Percentiles rank a stretch among this genome's conserved stretches.
These are phyloP conservation scores for Trichacis sp. DNA, from an alignment of 2,888 invertebrate species.

Conservation along the genomic window DNA sequence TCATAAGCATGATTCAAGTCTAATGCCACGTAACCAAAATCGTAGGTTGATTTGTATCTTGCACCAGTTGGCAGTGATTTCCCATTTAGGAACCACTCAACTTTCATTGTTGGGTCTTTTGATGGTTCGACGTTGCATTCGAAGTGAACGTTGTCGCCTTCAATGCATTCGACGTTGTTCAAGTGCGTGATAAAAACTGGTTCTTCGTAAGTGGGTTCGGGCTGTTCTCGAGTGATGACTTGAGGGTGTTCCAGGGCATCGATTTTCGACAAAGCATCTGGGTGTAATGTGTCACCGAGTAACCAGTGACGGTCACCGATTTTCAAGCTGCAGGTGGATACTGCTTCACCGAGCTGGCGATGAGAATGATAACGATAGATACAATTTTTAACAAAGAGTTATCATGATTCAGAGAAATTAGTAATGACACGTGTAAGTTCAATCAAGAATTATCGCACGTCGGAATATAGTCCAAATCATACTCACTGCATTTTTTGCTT, in stretches of 20 bases:
- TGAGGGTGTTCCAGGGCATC: slow-evolving; percentile 87
- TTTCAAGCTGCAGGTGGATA: slow-evolving; percentile 90
- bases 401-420: no score
- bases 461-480: no score
- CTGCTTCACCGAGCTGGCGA: slow-evolving; percentile 94
- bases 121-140: slow-evolving; percentile 93
- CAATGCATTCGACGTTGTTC: slow-evolving; percentile 89
- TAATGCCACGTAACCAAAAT: slow-evolving; percentile 95
- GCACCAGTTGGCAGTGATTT: slow-evolving; percentile 89
- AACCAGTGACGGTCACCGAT: slow-evolving; percentile 91
- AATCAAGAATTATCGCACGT: no score
- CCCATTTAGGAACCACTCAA: slow-evolving; percentile 96
- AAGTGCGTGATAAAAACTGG: slow-evolving; percentile 92
- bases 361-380: no score
- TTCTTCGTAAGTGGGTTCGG: slow-evolving; percentile 84
- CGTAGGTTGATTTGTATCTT: slow-evolving; percentile 91
- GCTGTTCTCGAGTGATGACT: slow-evolving; percentile 75
- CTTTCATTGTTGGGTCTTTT: slow-evolving; percentile 89
- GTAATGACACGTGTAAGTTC: no score
- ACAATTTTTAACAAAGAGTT: no score
- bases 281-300: slow-evolving; percentile 87
- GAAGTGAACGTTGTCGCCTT: slow-evolving; percentile 90
- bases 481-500: slow-evolving; percentile 80
- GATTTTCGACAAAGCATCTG: slow-evolving; percentile 88
- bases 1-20: slow-evolving; percentile 89